Base-by-base conservation (phyloP, 64 coral and sea anemone genomes). In the Stylophora pistillata region DNA sequence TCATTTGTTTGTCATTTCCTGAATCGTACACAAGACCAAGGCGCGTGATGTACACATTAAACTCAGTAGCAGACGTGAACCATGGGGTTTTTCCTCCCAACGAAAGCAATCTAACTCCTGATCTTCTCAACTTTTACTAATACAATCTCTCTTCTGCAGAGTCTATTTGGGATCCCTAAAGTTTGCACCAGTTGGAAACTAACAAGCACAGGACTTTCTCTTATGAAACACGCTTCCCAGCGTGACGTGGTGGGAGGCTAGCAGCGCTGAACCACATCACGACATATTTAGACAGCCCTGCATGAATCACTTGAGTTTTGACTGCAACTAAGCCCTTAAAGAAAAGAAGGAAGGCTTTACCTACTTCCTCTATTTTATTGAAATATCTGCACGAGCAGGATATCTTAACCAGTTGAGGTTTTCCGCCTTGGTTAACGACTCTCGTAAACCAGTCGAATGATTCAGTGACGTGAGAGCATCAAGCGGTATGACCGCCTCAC, bases 241-340 rank as follows among this genome's bases (percentile, higher is more conserved):
- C 80, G 60, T 84, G 80, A 84, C 80, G 60, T 37, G 64, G 27
- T 79, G 18, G 13, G 53, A 21, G 21, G 80, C 62, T 61, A 53
- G 53, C 80, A 84, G 80, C 60, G 60, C 21, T 20, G 61, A 41
- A 84, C 80, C 80, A 70, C 80, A 71, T 84, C 61, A 84, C 80
- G 80, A 60, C 80, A 81, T 84, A 61, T 25, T 84, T 31, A 52
- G 21, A 25, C 26, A 25, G 21, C 30, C 62, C 20, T 41, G 14
- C 61, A 26, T 68, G 64, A 29, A 34, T 82, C 58, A 82, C 31
- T 37, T 21, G 58, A 58, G 20, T 11, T 68, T 68, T 68, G 10
- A 68, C 64, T 23, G 64, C 21, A 5, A 12, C 23, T 68, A 25
- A 68, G 23, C 64, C 64, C 64, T 21, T 25, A 4, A n/a, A 21